phyloP scores from a whole-genome alignment of 2,797 vertebrate genomes.

The Fringilla coelebs region DNA sequence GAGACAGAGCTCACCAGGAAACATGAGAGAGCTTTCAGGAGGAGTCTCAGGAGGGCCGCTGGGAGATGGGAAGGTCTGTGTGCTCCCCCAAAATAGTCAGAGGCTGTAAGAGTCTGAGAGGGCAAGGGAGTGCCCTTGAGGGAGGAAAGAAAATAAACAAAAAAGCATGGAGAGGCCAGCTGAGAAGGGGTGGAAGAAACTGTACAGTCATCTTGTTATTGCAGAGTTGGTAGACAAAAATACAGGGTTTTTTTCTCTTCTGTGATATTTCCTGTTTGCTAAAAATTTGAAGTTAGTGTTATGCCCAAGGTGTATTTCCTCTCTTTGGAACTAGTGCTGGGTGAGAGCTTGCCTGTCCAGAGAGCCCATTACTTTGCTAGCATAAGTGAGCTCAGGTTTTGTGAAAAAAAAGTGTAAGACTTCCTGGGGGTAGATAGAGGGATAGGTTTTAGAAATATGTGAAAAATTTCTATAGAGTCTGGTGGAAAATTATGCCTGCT shows the following conservation, averaged over 20 bases:
- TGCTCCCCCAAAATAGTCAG: not conserved
- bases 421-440: not conserved
- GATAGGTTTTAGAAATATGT: not conserved
- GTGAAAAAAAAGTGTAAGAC: not conserved
- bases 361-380: not conserved
- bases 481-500: not conserved
- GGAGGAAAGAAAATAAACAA: not conserved
- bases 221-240: not conserved
- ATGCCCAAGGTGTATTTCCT: not conserved
- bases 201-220: not conserved
- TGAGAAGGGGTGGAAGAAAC: not conserved
- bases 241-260: accelerated
- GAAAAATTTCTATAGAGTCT: not conserved
- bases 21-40: not conserved
- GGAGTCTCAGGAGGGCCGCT: not conserved
- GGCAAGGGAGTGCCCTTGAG: not conserved
- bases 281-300: not conserved
- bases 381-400: not conserved
- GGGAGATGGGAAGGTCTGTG: not conserved
- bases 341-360: not conserved
- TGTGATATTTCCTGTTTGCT: not conserved
- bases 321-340: not conserved
- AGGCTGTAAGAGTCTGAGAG: not conserved
- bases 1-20: not conserved
- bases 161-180: not conserved